phyloP scores from a whole-genome alignment of 2,888 invertebrate genomes.

The Himalopsyche japonica region DNA sequence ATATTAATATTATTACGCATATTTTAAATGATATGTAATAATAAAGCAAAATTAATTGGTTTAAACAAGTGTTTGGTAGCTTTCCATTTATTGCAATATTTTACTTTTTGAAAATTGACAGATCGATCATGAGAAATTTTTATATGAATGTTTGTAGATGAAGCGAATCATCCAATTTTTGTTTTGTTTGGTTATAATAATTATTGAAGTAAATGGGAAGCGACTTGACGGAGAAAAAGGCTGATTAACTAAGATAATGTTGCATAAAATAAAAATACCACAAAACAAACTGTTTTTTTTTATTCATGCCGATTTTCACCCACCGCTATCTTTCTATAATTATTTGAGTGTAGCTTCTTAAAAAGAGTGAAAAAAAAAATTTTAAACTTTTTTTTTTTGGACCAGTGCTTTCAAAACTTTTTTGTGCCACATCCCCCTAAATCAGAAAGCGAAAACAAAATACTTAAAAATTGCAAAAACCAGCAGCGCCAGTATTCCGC shows the following conservation, averaged over 20 bases:
- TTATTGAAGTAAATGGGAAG: conserved; percentile 31
- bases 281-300: conserved; percentile 19
- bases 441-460: too few relatives aligned
- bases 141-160: conserved; percentile 6
- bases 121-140: not conserved
- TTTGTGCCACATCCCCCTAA: too few relatives aligned
- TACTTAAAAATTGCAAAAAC: too few relatives aligned
- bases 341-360: too few relatives aligned
- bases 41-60: conserved; percentile 23
- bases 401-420: too few relatives aligned
- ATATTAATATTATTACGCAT: conserved; percentile 8
- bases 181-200: not conserved
- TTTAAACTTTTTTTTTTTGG: too few relatives aligned
- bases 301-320: not conserved
- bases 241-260: conserved; percentile 40
- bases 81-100: conserved; percentile 25
- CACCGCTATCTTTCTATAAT: not conserved
- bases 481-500: too few relatives aligned
- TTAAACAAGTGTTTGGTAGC: conserved; percentile 35
- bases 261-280: conserved; percentile 39
- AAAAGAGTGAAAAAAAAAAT: too few relatives aligned
- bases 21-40: not conserved
- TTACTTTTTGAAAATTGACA: not conserved
- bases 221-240: conserved; percentile 38
- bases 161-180: not conserved